Conservation (phyloP, 2,797 vertebrate genomes). For the Geotrypetes seraphini region DNA sequence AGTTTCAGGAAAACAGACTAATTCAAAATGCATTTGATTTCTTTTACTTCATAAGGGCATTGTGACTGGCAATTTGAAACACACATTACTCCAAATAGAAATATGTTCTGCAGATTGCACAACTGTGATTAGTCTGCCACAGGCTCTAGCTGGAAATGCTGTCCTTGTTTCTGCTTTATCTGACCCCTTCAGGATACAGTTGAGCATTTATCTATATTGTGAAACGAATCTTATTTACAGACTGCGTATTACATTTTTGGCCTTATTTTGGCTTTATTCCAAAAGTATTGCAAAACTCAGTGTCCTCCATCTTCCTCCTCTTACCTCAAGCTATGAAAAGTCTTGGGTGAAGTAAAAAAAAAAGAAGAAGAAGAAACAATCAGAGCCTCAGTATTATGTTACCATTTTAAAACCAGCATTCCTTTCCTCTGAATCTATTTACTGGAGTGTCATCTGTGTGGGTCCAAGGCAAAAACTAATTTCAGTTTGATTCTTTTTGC, state of each 20-base stretch:
- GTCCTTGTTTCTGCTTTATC: background rate
- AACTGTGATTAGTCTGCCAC: constrained; percentile 1
- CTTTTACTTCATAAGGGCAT: constrained; percentile 8
- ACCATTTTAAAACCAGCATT: constrained; percentile 17
- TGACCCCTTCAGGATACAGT: constrained; percentile 14
- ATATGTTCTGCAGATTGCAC: constrained; percentile 5
- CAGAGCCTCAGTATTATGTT: constrained; percentile 24
- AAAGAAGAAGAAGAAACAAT: too few species aligned
- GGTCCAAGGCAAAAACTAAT: background rate
- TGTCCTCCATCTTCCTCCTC: constrained; percentile 16
- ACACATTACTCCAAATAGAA: background rate
- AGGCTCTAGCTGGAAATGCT: constrained; percentile 8
- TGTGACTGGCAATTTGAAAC: constrained; percentile 9
- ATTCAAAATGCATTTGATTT: constrained; percentile 28
- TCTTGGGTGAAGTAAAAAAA: constrained; percentile 33
- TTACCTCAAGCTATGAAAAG: constrained; percentile 26
- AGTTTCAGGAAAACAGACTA: too few species aligned
- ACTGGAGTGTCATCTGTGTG: constrained; percentile 1
- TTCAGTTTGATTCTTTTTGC: too few species aligned
- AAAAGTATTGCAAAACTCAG: constrained; percentile 55
- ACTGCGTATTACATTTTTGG: constrained; percentile 48
- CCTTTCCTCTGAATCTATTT: constrained; percentile 19
- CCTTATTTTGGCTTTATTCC: constrained; percentile 59
- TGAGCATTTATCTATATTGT: constrained; percentile 15
- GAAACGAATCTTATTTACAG: constrained; percentile 39